Evolutionary conservation across 2,113 vertebrate genomes (phyloP).

Genomic region (Pachypanchax playfairii): DNA sequence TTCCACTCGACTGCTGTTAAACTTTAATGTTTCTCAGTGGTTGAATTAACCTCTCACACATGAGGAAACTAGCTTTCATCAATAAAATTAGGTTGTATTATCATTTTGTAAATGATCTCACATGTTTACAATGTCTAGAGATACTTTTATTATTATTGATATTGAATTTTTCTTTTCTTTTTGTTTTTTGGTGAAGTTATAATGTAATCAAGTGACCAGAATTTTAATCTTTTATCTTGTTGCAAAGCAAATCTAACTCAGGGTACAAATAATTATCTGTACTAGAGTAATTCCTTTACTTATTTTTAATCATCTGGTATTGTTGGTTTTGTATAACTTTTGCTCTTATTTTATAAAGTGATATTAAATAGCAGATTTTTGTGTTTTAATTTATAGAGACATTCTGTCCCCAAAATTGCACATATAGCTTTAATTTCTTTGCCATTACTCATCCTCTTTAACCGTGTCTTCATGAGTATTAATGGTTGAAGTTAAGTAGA

Average conservation of each 20-base stretch:
- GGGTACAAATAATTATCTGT: not conserved
- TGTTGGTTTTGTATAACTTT: not conserved
- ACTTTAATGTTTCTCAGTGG: not conserved
- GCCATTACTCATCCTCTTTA: not conserved
- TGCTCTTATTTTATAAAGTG: not conserved
- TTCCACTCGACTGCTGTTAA: not conserved
- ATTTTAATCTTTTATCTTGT: not conserved
- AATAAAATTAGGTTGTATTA: too few species aligned
- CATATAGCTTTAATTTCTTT: slow-evolving; percentile 10
- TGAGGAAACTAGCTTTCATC: too few species aligned
- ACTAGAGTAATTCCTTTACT: not conserved
- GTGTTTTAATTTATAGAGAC: too few species aligned
- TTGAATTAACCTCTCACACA: not conserved
- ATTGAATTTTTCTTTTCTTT: too few species aligned
- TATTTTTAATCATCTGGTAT: not conserved
- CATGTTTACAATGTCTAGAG: too few species aligned
- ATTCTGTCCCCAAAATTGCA: not conserved
- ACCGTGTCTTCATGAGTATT: slow-evolving; percentile 20
- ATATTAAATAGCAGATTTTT: too few species aligned
- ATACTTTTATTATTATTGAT: too few species aligned
- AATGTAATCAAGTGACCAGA: too few species aligned
- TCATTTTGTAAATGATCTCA: too few species aligned
- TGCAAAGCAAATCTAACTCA: not conserved
- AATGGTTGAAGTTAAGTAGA: slow-evolving; percentile 1
- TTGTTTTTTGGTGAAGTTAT: too few species aligned